Conservation (phyloP, 2,113 vertebrate genomes). For the Melanocharis versteri region DNA sequence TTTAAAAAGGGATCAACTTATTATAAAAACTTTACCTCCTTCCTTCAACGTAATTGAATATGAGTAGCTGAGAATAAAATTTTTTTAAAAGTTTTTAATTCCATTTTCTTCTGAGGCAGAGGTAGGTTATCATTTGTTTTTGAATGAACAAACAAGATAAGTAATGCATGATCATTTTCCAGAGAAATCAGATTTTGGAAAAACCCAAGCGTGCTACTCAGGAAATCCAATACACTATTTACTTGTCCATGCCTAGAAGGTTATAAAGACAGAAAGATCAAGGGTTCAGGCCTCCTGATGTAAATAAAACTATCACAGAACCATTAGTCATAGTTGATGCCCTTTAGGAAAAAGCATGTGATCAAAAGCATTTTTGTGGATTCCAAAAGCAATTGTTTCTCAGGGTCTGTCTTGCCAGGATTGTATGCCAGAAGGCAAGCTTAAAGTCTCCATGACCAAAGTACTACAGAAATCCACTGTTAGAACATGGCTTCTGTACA, state of each 20-base stretch:
- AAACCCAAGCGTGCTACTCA: not conserved
- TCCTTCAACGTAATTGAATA: not conserved
- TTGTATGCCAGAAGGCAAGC: not conserved
- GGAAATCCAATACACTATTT: not conserved
- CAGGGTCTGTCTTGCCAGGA: not conserved
- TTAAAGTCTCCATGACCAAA: not conserved
- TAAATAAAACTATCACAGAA: not conserved
- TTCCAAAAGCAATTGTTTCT: not conserved
- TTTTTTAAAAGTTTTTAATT: not conserved
- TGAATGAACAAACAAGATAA: not conserved
- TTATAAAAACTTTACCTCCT: not conserved
- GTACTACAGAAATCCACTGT: not conserved
- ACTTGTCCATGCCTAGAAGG: not conserved
- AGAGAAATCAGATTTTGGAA: not conserved
- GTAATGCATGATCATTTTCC: not conserved
- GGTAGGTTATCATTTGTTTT: not conserved
- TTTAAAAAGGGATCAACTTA: not conserved
- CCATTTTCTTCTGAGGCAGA: not conserved
- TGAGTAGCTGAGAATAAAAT: not conserved
- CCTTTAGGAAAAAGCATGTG: not conserved
- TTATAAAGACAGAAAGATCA: not conserved
- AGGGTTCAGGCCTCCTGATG: not conserved
- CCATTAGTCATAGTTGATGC: not conserved
- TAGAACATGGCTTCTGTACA: not conserved
- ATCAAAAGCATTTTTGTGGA: not conserved